Evolutionary conservation across 2,113 vertebrate species (phyloP).

Genomic region (Larimichthys polyactis): DNA sequence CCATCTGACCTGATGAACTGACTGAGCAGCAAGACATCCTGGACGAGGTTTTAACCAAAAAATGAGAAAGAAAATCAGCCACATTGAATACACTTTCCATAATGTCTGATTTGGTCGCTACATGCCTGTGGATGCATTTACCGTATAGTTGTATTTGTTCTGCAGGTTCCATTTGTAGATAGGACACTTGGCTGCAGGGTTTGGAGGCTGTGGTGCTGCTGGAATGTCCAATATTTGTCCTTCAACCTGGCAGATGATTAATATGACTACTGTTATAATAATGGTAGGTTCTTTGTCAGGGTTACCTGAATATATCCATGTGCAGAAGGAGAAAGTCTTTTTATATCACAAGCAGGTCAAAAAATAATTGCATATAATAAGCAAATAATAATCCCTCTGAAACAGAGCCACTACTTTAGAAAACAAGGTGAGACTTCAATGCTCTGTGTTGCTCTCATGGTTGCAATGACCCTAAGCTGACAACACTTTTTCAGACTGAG

Average conservation of each 20-base stretch:
- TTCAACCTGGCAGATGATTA: slow-evolving; percentile 86
- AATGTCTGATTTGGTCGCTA: neutral
- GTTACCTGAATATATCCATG: neutral
- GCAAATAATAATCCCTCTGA: too few species aligned
- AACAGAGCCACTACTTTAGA: neutral
- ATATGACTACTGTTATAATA: neutral
- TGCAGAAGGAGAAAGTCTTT: neutral
- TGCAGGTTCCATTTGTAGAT: slow-evolving; percentile 98
- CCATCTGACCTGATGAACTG: slow-evolving; percentile 96
- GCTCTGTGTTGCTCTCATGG: neutral
- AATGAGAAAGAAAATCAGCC: neutral
- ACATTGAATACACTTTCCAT: neutral
- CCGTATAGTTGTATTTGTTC: slow-evolving; percentile 92
- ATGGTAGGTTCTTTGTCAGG: neutral
- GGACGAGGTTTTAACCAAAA: neutral
- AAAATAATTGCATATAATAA: too few species aligned
- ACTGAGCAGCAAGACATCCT: slow-evolving; percentile 95
- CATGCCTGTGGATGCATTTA: slow-evolving; percentile 76
- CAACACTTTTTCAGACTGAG: neutral
- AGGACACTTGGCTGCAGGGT: slow-evolving; percentile 92
- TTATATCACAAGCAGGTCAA: too few species aligned
- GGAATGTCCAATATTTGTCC: slow-evolving; percentile 81
- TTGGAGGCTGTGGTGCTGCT: slow-evolving; percentile 87
- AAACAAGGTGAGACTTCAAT: neutral
- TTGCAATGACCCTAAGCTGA: neutral